Percentiles rank a stretch among this genome's conserved stretches.
Evolutionary conservation across 2,113 vertebrate species (phyloP).

Genomic region (Aldabrachelys gigantea): DNA sequence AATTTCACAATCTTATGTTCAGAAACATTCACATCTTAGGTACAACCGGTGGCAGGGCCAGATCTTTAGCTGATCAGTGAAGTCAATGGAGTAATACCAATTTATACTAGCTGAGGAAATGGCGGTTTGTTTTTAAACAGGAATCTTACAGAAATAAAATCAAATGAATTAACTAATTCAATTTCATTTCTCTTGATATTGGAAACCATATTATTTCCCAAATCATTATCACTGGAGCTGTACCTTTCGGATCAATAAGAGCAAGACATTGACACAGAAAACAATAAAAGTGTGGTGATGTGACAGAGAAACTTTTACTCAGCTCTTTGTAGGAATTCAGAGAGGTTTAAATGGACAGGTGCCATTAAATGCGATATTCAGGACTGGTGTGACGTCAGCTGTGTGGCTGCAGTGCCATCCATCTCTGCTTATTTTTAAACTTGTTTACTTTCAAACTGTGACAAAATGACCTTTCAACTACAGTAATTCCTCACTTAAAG

Average conservation of each 20-base stretch:
- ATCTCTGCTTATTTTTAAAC: accelerated
- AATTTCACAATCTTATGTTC: conserved; percentile 32
- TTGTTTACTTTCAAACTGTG: not conserved
- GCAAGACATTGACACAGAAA: conserved; percentile 22
- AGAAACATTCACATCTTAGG: conserved; percentile 13
- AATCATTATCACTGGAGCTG: conserved; percentile 44
- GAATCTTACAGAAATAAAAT: conserved; percentile 60
- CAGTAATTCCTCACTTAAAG: too few species aligned
- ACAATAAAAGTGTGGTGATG: conserved; percentile 48
- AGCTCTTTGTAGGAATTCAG: conserved; percentile 45
- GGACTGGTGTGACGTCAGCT: not conserved
- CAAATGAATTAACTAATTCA: conserved; percentile 32
- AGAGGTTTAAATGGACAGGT: not conserved
- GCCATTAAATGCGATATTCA: not conserved
- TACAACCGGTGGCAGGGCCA: not conserved
- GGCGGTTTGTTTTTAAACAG: conserved; percentile 47
- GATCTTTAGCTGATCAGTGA: conserved; percentile 28
- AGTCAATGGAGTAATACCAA: not conserved
- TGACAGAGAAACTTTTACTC: conserved; percentile 42
- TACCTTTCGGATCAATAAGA: conserved; percentile 50
- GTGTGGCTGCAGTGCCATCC: too few species aligned
- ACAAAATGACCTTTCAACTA: not conserved
- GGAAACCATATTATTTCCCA: conserved; percentile 7
- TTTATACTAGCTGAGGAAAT: conserved; percentile 12
- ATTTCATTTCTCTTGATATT: conserved; percentile 25